phyloP scores from a whole-genome alignment of 2,113 vertebrate genomes.

The Phodopus roborovskii region DNA sequence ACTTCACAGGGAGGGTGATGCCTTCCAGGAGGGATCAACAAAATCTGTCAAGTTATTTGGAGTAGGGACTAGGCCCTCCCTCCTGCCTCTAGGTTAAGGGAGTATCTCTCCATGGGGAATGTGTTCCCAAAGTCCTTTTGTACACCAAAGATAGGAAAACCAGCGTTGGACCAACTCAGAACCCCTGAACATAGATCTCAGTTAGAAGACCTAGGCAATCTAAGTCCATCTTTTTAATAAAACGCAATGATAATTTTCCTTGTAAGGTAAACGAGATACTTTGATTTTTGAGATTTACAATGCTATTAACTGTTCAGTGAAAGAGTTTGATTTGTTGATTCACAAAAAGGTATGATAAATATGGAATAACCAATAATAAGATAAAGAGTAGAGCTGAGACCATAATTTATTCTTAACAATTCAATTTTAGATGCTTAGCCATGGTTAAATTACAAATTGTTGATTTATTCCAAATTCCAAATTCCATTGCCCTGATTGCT shows the following conservation, averaged over 20 bases:
- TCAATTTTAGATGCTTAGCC: background rate
- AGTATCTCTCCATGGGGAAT: too few species aligned
- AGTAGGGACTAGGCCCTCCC: too few species aligned
- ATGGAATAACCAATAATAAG: background rate
- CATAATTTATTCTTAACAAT: background rate
- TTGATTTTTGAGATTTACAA: slow-evolving; percentile 5
- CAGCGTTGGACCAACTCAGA: too few species aligned
- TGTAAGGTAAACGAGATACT: background rate
- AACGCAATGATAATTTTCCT: background rate
- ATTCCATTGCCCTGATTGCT: background rate
- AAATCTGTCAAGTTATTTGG: too few species aligned
- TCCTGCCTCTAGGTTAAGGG: too few species aligned
- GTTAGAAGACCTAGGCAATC: too few species aligned
- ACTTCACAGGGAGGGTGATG: too few species aligned
- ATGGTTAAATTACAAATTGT: background rate
- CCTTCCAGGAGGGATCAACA: too few species aligned
- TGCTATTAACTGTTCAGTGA: too few species aligned
- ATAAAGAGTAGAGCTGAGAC: background rate
- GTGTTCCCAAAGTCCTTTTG: too few species aligned
- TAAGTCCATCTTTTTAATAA: background rate
- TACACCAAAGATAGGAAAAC: too few species aligned
- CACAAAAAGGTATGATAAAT: background rate
- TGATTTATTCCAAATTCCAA: background rate
- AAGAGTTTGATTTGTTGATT: background rate
- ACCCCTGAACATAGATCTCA: too few species aligned